phyloP scores from a whole-genome alignment of 2,797 vertebrate genomes.

The Paedocypris micromegethes region DNA sequence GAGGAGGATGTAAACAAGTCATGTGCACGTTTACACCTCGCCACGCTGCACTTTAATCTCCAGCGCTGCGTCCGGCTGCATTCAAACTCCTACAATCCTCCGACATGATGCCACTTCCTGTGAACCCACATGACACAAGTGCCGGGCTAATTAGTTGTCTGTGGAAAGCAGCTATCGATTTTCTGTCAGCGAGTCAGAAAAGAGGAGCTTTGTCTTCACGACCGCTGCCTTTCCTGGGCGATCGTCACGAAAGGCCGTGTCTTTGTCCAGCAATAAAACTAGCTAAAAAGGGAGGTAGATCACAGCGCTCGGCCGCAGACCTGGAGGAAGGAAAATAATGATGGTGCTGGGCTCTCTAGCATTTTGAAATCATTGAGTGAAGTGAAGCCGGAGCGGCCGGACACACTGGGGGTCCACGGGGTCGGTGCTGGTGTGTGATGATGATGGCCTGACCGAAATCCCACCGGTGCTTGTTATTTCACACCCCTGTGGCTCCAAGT shows the following conservation, averaged over 20 bases:
- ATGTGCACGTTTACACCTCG: slow-evolving; percentile 60
- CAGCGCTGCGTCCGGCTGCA: slow-evolving; percentile 56
- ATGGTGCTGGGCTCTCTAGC: slow-evolving; percentile 59
- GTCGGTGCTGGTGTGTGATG: slow-evolving; percentile 42
- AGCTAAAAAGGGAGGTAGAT: slow-evolving; percentile 47
- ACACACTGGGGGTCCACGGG: slow-evolving; percentile 50
- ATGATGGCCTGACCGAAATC: slow-evolving; percentile 60
- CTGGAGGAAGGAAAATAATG: slow-evolving; percentile 67
- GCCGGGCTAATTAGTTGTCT: slow-evolving; percentile 79
- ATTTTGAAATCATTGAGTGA: slow-evolving; percentile 60
- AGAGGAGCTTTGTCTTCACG: slow-evolving; percentile 69
- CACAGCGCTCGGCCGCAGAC: slow-evolving; percentile 22
- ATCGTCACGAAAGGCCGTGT: slow-evolving; percentile 71
- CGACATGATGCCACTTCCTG: slow-evolving; percentile 67
- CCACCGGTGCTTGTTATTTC: slow-evolving; percentile 80
- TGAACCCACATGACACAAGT: slow-evolving; percentile 72
- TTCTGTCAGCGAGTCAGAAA: slow-evolving; percentile 60
- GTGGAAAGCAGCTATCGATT: slow-evolving; percentile 79
- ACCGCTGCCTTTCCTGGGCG: slow-evolving; percentile 67
- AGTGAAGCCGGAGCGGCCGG: slow-evolving; percentile 52
- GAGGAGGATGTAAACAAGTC: slow-evolving; percentile 25
- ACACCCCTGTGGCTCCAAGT: slow-evolving; percentile 71
- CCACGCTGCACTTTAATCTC: slow-evolving; percentile 67
- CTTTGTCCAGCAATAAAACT: slow-evolving; percentile 57
- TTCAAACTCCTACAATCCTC: slow-evolving; percentile 68